These are phyloP conservation scores for Sweltsa coloradensis DNA, from an alignment of 1,140 invertebrate genomes.

Conservation along the genomic window DNA sequence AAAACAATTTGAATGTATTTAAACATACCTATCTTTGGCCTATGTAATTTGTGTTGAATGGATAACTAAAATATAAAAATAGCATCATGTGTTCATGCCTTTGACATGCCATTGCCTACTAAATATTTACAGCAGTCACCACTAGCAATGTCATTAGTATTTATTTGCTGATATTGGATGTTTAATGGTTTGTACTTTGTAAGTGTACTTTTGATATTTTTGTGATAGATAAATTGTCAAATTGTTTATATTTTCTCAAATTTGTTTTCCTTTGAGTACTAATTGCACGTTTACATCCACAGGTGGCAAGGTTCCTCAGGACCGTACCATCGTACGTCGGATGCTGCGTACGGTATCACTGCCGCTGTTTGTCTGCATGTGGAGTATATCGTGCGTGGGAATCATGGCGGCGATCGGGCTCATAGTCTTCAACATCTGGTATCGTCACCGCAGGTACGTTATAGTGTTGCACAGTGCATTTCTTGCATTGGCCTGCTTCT, in stretches of 20 bases:
- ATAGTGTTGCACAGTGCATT: not conserved
- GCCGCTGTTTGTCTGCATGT: conserved; percentile 83
- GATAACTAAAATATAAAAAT: no score
- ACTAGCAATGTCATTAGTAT: no score
- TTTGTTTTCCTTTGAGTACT: not conserved
- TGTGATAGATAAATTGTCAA: not conserved
- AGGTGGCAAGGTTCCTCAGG: conserved; percentile 78
- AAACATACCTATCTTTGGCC: no score
- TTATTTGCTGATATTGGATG: no score
- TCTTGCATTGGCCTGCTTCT: no score
- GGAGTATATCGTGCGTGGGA: conserved; percentile 71
- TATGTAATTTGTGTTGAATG: no score
- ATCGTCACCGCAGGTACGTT: conserved; percentile 72
- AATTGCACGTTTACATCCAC: conserved; percentile 16
- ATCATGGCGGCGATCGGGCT: conserved; percentile 70
- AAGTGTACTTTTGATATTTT: conserved; percentile 5
- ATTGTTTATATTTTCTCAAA: not conserved
- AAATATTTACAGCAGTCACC: no score
- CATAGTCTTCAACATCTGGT: conserved; percentile 83
- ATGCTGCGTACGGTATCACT: conserved; percentile 75
- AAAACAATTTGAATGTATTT: no score
- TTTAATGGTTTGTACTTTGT: no score
- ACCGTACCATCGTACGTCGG: conserved; percentile 78
- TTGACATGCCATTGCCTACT: no score
- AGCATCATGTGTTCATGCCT: no score